A percentile compares a stretch with the other conserved stretches of the same genome.
Evolutionary conservation across 2,888 invertebrate genomes (phyloP).

Genomic region (Icerya purchasi): DNA sequence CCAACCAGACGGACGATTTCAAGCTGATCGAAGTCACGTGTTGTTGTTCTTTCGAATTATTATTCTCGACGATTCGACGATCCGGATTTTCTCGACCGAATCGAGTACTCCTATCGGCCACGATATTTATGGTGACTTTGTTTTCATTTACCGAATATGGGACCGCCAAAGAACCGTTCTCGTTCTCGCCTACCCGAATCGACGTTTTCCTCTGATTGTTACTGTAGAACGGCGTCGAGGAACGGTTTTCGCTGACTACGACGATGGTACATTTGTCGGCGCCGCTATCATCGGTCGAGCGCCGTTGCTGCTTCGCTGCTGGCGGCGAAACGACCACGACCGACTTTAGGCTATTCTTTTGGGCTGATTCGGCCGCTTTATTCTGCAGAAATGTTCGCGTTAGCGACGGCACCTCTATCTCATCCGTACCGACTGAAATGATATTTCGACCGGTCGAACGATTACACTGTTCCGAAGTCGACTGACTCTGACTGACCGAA

Average conservation of each 20-base stretch:
- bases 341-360: neutral
- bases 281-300: neutral
- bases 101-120: neutral
- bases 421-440: too few relatives aligned
- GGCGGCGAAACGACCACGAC: neutral
- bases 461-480: neutral
- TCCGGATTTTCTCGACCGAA: neutral
- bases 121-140: neutral
- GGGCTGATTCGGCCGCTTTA: neutral
- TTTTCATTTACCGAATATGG: neutral
- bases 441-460: too few relatives aligned
- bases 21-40: neutral
- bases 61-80: neutral
- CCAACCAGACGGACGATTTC: neutral
- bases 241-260: neutral
- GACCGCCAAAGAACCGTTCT: neutral
- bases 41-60: too few relatives aligned
- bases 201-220: neutral
- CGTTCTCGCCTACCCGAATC: neutral
- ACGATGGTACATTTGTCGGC: neutral
- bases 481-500: neutral
- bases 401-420: slow-evolving; percentile 1
- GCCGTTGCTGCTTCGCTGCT: neutral
- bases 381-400: slow-evolving; percentile 8
- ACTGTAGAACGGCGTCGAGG: neutral